Conservation (phyloP, 2,797 vertebrate genomes). For the Microhierax caerulescens region DNA sequence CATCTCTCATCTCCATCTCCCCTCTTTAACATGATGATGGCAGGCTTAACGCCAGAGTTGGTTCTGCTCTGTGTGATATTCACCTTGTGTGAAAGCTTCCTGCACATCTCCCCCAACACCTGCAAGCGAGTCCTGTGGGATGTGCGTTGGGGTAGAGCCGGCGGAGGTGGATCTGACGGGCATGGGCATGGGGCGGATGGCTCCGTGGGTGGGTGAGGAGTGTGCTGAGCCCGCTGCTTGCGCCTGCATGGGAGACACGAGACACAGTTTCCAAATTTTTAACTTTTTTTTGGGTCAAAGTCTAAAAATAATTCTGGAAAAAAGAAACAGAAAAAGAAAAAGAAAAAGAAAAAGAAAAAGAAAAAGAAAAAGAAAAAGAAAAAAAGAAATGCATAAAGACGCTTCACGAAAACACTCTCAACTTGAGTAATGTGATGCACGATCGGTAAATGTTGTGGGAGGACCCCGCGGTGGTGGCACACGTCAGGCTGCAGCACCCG, state of each 20-base stretch:
- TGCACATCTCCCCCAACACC: constrained; percentile 88
- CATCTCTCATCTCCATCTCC: accelerated
- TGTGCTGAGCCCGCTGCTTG: constrained; percentile 90
- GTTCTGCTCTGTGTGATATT: background rate
- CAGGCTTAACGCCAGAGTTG: background rate
- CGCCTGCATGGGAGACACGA: constrained; percentile 73
- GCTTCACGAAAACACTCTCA: background rate
- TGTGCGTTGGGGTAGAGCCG: constrained; percentile 92
- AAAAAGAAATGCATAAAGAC: background rate
- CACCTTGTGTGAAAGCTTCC: constrained; percentile 92
- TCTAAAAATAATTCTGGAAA: background rate
- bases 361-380: background rate
- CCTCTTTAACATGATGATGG: accelerated
- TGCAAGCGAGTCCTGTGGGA: constrained; percentile 85
- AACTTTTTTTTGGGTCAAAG: background rate
- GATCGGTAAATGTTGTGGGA: background rate
- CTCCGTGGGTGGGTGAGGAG: constrained; percentile 90
- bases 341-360: too few species aligned
- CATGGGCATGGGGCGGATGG: constrained; percentile 88
- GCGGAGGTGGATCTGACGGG: constrained; percentile 90
- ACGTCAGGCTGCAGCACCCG: background rate
- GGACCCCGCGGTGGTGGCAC: background rate
- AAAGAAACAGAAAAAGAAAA: background rate
- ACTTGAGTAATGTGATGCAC: background rate
- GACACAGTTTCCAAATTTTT: background rate